Evolutionary conservation across 2,888 invertebrate species (phyloP), one percentile per base, ranked within the genome.

Genomic region (Oscheius sp.): DNA sequence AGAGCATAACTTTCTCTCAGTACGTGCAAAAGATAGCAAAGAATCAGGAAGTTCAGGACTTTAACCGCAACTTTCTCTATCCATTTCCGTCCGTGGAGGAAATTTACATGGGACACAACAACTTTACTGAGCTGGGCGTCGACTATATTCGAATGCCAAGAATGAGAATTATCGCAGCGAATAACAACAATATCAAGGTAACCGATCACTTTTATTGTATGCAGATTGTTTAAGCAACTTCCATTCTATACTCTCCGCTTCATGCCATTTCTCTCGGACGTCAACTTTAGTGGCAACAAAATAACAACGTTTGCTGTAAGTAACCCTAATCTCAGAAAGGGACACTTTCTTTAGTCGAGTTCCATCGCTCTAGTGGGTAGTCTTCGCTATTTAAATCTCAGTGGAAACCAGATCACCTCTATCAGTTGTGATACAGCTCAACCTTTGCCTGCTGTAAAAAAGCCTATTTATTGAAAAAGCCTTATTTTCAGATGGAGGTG

Each of bases 181-280:
- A 63, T 37, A 60, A 78, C 57, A 77, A 77, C 48, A 58, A 60
- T 13, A 72, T 77, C 33, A 72, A 33, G 21, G 72, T 72, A 29
- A 42, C 21, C 21, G 7, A 42, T 5, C 42, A 5, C 7, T 47
- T 37, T 11, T 50, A 21, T 10, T 60, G 9, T 13, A 4, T 13
- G 10, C 9, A 51, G 32, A 35, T 35, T n/a, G 2, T 51, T 72
- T 21, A 32, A 80, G 80, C 65, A 32, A 35, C 72, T 80, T 50
- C 76, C 76, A 4, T 74, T 77, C 32, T 75, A 80, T 63, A 75
- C 76, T 21, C 75, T 80, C 29, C 77, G 80, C 2, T 80, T 77
- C 50, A 77, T 80, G 78, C 80, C 79, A 3, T 68, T 50, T 3
- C 70, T 80, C 32, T 48, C 68, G 48, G 60, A 73, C 5, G 57